Conservation (phyloP, 2,113 vertebrate species). For the Dipodomys stephensi region DNA sequence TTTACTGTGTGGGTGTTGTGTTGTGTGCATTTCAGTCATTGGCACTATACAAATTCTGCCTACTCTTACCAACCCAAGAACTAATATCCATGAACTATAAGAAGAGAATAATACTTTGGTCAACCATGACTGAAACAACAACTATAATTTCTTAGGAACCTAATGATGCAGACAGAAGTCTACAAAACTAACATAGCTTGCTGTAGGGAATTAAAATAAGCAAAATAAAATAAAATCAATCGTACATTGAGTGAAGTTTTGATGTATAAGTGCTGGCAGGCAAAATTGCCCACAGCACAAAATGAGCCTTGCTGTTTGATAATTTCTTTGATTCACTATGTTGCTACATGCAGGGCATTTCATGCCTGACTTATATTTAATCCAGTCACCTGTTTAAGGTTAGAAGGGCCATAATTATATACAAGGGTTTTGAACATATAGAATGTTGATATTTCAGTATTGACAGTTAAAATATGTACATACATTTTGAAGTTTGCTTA, state of each 20-base stretch:
- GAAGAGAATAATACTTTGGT: constrained; percentile 74
- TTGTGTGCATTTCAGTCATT: background rate
- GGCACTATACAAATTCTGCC: constrained; percentile 64
- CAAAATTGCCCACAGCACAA: constrained; percentile 88
- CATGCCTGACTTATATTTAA: constrained; percentile 91
- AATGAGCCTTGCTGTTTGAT: constrained; percentile 89
- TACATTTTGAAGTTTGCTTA: constrained; percentile 78
- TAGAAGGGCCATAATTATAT: constrained; percentile 87
- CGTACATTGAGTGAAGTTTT: constrained; percentile 92
- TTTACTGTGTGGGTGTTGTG: constrained; percentile 42
- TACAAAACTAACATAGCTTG: constrained; percentile 85
- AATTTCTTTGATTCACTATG: constrained; percentile 90
- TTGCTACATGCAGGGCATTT: constrained; percentile 88
- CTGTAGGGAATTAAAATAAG: constrained; percentile 91
- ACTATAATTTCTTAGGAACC: constrained; percentile 84
- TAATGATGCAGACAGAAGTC: constrained; percentile 87
- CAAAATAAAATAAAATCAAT: constrained; percentile 92
- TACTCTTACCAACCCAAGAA: constrained; percentile 49
- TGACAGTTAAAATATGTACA: constrained; percentile 82
- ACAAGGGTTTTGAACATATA: constrained; percentile 83
- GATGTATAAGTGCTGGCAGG: constrained; percentile 90
- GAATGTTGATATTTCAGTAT: constrained; percentile 83
- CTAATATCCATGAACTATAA: constrained; percentile 48
- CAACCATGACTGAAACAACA: constrained; percentile 79
- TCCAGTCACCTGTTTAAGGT: constrained; percentile 90